Evolutionary conservation across 2,797 vertebrate species (phyloP).

Genomic region (Erithacus rubecula): DNA sequence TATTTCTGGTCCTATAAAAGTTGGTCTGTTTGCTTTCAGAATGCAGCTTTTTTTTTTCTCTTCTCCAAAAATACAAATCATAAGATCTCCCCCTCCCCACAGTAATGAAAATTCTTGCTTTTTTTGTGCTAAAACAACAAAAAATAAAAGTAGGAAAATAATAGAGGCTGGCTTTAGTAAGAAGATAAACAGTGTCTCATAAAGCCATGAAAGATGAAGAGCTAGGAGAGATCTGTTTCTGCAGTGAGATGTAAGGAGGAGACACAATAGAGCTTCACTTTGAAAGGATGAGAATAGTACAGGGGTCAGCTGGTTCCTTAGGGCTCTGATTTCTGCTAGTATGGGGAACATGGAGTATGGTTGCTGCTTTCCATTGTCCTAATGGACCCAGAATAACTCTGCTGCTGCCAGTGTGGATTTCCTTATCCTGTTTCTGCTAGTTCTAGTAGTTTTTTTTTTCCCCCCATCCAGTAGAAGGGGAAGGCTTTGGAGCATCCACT

Average conservation of each 20-base stretch:
- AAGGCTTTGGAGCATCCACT: neutral
- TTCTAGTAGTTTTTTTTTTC: neutral
- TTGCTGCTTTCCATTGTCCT: neutral
- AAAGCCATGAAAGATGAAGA: neutral
- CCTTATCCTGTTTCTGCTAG: neutral
- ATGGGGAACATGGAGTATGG: neutral
- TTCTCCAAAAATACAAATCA: neutral
- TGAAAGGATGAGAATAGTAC: neutral
- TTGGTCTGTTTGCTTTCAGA: neutral
- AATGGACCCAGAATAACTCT: neutral
- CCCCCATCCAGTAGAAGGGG: neutral
- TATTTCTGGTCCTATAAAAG: neutral
- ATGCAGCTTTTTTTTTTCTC: neutral
- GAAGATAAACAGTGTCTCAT: neutral
- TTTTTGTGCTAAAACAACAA: neutral
- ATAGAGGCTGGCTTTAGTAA: neutral
- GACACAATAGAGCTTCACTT: neutral
- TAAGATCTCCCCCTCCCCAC: neutral
- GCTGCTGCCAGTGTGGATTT: neutral
- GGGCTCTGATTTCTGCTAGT: neutral
- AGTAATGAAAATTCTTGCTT: neutral
- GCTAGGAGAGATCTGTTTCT: neutral
- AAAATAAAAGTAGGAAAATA: neutral
- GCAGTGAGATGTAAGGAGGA: neutral
- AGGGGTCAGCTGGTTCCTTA: neutral